Percentiles rank a stretch among this genome's conserved stretches.
phyloP scores from a whole-genome alignment of 2,888 invertebrate genomes.

The Lasioglossum malachurum region DNA sequence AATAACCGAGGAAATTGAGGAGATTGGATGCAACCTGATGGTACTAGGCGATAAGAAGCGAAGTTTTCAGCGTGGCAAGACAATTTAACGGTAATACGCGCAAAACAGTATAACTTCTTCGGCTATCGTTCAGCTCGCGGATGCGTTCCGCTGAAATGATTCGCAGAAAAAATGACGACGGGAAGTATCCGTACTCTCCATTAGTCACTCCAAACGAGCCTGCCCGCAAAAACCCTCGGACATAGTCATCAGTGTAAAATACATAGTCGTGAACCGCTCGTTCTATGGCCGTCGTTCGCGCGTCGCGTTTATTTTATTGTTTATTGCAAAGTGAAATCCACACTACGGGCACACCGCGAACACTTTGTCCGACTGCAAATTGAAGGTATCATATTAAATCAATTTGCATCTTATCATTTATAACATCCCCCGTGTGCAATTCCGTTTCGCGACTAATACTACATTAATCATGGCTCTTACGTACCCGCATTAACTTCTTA shows the following conservation, averaged over 20 bases:
- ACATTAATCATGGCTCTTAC: neutral
- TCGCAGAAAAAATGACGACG: constrained; percentile 42
- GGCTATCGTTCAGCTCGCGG: constrained; percentile 5
- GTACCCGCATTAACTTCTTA: neutral
- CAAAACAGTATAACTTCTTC: constrained; percentile 43
- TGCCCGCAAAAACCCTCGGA: constrained; percentile 43
- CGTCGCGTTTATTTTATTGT: constrained; percentile 18
- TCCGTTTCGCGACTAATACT: neutral
- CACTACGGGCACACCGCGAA: no score
- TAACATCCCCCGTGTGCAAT: neutral
- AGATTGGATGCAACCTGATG: constrained; percentile 46
- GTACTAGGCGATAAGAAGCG: constrained; percentile 39
- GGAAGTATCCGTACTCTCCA: constrained; percentile 42
- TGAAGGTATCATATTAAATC: constrained; percentile 1
- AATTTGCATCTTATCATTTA: constrained; percentile 18
- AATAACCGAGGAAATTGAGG: constrained; percentile 43
- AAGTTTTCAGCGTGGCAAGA: constrained; percentile 37
- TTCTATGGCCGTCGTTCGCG: constrained; percentile 14
- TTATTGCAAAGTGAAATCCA: constrained; percentile 10
- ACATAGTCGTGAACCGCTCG: constrained; percentile 29
- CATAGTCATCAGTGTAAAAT: constrained; percentile 44
- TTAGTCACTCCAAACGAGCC: constrained; percentile 43
- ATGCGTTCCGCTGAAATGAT: constrained; percentile 24
- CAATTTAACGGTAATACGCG: constrained; percentile 48
- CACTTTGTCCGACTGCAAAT: constrained; percentile 20